A percentile compares a stretch with the other conserved stretches of the same genome.
Evolutionary conservation across 2,113 vertebrate species (phyloP).

Genomic region (Anarrhichthys ocellatus): DNA sequence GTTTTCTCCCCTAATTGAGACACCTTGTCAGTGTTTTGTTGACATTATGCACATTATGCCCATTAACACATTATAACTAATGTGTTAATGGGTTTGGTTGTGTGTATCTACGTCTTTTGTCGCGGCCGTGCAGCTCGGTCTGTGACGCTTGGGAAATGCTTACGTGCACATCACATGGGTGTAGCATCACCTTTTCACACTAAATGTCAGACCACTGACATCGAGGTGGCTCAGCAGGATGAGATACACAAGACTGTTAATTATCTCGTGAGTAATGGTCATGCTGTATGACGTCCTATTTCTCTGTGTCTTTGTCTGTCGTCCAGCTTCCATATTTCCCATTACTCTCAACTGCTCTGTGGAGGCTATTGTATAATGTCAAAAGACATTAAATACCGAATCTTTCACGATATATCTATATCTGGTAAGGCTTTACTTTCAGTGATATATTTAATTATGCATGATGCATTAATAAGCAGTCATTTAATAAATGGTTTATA

Average conservation of each 20-base stretch:
- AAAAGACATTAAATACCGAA: not conserved
- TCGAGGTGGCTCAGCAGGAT: slow-evolving; percentile 17
- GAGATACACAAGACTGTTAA: slow-evolving; percentile 1
- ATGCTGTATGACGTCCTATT: not conserved
- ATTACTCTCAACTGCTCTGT: not conserved
- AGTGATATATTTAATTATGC: not conserved
- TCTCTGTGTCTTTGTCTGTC: not conserved
- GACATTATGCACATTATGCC: too few relatives aligned
- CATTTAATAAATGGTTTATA: not conserved
- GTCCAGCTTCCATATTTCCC: not conserved
- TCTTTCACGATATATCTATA: slow-evolving; percentile 4
- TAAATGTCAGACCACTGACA: slow-evolving; percentile 36
- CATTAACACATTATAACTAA: not conserved
- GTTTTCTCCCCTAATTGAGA: too few relatives aligned
- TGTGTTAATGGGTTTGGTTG: not conserved
- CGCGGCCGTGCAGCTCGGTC: not conserved
- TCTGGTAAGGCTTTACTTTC: not conserved
- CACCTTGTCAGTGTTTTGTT: too few relatives aligned
- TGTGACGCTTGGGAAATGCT: not conserved
- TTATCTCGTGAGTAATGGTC: slow-evolving; percentile 22
- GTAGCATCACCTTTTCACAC: slow-evolving; percentile 36
- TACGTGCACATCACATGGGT: not conserved
- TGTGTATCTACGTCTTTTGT: not conserved
- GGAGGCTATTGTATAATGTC: not conserved
- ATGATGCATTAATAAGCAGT: not conserved